Evolutionary conservation across 2,888 invertebrate genomes (phyloP), one percentile per base, ranked within the genome.

Genomic region (Drosophila kambysellisi): DNA sequence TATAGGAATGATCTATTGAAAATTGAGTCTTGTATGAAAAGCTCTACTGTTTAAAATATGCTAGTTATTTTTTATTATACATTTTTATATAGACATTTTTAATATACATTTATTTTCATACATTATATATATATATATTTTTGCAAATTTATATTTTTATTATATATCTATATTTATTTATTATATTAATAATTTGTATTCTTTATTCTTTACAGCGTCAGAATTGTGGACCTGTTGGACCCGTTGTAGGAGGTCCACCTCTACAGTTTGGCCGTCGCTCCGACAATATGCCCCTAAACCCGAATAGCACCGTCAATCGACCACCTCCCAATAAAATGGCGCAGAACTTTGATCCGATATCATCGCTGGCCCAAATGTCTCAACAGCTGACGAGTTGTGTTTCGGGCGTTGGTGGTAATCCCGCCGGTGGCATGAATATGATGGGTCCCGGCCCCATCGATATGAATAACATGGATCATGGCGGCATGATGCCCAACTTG

Each of bases 301-400:
- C 95, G 0, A 95, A 95, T 82, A 95, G 95, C 83, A 91, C 95
- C 83, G 91, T 95, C 79, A 92, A 87, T 76, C 91, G 93, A 93
- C 94, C 93, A 85, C 94, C 92, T 91, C 95, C 91, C 93, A 95
- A 93, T 88, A 96, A 95, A 94, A 95, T 93, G 91, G 94, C 95
- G 91, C 97, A 95, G 91, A 79, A 75, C 35, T 98, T 98, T 93
- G 98, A 98, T 94, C 98, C 98, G 1, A 98, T 98, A 88, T 97
- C 98, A 60, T 98, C 98, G 11, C 94, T 98, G 89, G 98, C 98
- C 64, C 98, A 98, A 93, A 98, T 98, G 98, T 97, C 97, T 75
- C 98, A 98, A 91, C 97, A 98, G 92, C 94, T 98, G 78, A 97
- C 98, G 17, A 97, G 96, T 89, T 96, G 96, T 92, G 95, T 92